Evolutionary conservation across 2,797 vertebrate genomes (phyloP), one percentile per base, ranked within the genome.

Genomic region (Xenentodon cancila): DNA sequence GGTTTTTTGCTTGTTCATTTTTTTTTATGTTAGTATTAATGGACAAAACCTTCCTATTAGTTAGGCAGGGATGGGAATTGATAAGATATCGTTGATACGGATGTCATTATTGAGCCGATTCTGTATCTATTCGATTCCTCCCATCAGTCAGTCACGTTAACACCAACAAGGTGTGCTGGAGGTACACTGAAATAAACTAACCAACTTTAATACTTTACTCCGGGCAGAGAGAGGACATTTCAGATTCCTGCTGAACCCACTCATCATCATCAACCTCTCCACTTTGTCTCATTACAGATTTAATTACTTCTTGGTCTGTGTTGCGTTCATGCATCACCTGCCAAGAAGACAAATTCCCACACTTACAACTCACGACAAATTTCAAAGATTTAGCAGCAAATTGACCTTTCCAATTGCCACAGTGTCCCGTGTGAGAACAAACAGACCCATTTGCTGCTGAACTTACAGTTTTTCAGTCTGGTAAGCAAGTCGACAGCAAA

Each of bases 321-420:
- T 43, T 46, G 59, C 4, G 3, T 77, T 74, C 53, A 78, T 61
- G 81, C 73, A 53, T 73, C 63, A 57, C 48, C 74, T 42, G 44
- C 27, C 67, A 61, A 16, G 27, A 59, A 75, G 50, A 74, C 59
- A 77, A 74, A 84, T 72, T 71, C 37, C 52, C 61, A 44, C 57
- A 37, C 67, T 70, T 45, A 71, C 53, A 53, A 67, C 75, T 54
- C 21, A 49, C 64, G 66, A 77, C 67, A 68, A 30, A 73, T 34
- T 59, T 43, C 64, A 58, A 56, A 75, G 69, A 79, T 66, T 69
- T 64, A 55, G 45, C 72, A 68, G 30, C 59, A 82, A 75, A 71
- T 17, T 78, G 79, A 84, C 77, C 83, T 84, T 84, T 78, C 46
- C 18, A 25, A 57, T 45, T 63, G 66, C 64, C 64, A 53, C 58